Conservation (phyloP, 2,888 invertebrate species). For the Drosophila macrospina region DNA sequence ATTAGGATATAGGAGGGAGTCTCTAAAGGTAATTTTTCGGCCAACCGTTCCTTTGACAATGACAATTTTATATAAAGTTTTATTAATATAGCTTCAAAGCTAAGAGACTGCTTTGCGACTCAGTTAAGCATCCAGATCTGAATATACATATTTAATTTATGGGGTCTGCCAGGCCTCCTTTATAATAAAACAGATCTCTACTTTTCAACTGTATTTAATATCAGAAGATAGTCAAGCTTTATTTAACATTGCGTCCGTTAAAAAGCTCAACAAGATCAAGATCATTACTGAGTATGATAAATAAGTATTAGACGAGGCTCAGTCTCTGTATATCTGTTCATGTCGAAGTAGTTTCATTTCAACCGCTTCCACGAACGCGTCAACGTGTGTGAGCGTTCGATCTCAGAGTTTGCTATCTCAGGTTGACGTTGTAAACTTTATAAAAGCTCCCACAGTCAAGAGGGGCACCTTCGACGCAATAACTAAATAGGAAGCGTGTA, state of each 20-base stretch:
- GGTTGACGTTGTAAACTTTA: constrained; percentile 18
- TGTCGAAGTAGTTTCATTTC: constrained; percentile 54
- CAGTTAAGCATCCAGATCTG: too few relatives aligned
- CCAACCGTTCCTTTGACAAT: too few relatives aligned
- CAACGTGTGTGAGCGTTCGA: constrained; percentile 35
- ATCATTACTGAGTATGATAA: constrained; percentile 15
- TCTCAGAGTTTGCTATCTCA: constrained; percentile 9
- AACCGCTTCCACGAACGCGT: constrained; percentile 51
- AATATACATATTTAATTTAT: too few relatives aligned
- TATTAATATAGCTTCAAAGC: too few relatives aligned
- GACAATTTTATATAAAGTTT: too few relatives aligned
- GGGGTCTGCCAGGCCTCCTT: too few relatives aligned
- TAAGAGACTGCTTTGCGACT: too few relatives aligned
- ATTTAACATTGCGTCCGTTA: constrained; percentile 30
- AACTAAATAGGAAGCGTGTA: constrained; percentile 58
- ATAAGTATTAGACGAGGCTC: constrained; percentile 42
- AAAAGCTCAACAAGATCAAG: constrained; percentile 74
- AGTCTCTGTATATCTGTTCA: constrained; percentile 26
- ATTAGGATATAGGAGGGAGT: too few relatives aligned
- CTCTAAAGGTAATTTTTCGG: too few relatives aligned
- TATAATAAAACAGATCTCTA: too few relatives aligned
- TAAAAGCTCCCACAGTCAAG: constrained; percentile 36
- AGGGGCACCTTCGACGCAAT: constrained; percentile 9
- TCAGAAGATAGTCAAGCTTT: constrained; percentile 31
- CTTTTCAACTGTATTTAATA: background rate